Conservation (phyloP, 2,113 vertebrate genomes). For the Dasyurus viverrinus region DNA sequence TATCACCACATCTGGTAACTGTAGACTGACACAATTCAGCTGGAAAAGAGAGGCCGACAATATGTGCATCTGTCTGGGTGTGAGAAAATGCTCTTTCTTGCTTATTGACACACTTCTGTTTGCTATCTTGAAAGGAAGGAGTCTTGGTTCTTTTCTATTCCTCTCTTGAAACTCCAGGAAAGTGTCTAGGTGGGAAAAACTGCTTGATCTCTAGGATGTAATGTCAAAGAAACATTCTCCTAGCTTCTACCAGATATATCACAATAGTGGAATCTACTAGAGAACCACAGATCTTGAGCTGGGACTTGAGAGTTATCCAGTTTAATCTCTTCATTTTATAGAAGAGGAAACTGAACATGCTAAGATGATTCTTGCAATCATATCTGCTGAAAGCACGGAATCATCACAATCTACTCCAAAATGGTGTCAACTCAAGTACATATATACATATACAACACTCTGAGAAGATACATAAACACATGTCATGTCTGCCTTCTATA, state of each 20-base stretch:
- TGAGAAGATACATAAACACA: not conserved
- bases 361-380: not conserved
- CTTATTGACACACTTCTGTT: not conserved
- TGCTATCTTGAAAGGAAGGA: not conserved
- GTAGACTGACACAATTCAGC: not conserved
- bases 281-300: not conserved
- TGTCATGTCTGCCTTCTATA: not conserved
- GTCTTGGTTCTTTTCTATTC: not conserved
- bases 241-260: not conserved
- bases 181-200: fast-evolving
- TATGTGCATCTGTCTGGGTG: not conserved
- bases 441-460: not conserved
- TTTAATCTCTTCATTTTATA: not conserved
- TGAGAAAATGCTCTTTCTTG: not conserved
- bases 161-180: not conserved
- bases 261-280: not conserved
- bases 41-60: not conserved
- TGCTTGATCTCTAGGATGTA: not conserved
- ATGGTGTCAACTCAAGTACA: not conserved
- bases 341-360: not conserved
- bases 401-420: not conserved
- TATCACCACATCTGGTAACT: not conserved
- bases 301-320: not conserved
- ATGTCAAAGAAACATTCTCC: not conserved
- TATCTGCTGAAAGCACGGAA: not conserved